These are phyloP conservation scores for Lysiphlebus fabarum DNA, from an alignment of 1,140 invertebrate species.

Conservation along the genomic window DNA sequence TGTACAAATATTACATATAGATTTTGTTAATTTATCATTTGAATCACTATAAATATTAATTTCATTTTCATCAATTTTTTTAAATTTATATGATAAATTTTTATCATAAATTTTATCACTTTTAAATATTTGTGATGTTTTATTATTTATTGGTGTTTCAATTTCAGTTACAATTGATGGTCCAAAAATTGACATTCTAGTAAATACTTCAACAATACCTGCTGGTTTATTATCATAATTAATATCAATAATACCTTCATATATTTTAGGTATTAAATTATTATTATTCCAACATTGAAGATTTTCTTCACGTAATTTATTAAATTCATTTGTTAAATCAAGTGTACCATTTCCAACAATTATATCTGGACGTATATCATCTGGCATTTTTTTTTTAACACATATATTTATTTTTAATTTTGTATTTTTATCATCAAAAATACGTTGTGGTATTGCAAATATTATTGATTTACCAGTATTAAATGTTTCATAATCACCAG, in stretches of 20 bases:
- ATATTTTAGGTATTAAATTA: slow-evolving; percentile 34
- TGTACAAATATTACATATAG: slow-evolving; percentile 27
- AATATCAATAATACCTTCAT: slow-evolving; percentile 39
- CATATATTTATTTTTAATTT: slow-evolving; percentile 37
- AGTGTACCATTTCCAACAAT: slow-evolving; percentile 36
- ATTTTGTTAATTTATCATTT: background rate
- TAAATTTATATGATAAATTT: slow-evolving; percentile 34
- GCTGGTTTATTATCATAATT: slow-evolving; percentile 24
- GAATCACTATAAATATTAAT: slow-evolving; percentile 23
- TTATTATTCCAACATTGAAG: slow-evolving; percentile 33
- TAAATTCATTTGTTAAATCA: slow-evolving; percentile 43
- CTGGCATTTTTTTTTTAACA: slow-evolving; percentile 40
- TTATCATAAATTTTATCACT: slow-evolving; percentile 24
- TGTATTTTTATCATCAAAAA: slow-evolving; percentile 21
- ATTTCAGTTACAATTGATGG: slow-evolving; percentile 45
- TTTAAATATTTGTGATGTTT: slow-evolving; percentile 34
- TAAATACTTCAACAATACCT: slow-evolving; percentile 33
- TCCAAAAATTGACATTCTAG: slow-evolving; percentile 40
- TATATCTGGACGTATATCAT: slow-evolving; percentile 35
- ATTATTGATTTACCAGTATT: slow-evolving; percentile 42
- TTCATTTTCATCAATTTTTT: slow-evolving; percentile 24
- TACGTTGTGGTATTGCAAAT: slow-evolving; percentile 36
- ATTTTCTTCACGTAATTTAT: slow-evolving; percentile 38
- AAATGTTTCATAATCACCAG: slow-evolving; percentile 38
- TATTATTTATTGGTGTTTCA: slow-evolving; percentile 21